Evolutionary conservation across 2,113 vertebrate genomes (phyloP).

Genomic region (Struthio camelus): DNA sequence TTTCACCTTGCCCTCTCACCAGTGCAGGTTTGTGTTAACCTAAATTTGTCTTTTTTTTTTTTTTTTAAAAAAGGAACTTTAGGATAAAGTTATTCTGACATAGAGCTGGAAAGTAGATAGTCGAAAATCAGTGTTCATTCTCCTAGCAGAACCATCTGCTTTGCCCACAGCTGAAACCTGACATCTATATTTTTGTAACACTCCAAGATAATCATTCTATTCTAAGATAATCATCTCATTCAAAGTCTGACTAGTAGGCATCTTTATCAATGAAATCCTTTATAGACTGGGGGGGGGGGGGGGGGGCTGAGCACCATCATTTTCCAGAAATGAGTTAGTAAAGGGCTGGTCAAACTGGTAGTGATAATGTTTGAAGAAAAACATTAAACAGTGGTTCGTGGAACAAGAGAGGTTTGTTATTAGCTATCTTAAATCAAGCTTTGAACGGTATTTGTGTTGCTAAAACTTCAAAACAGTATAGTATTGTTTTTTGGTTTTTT

Average conservation of each 20-base stretch:
- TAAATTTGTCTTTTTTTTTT: background rate
- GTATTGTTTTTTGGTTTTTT: background rate
- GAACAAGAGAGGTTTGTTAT: background rate
- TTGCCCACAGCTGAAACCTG: background rate
- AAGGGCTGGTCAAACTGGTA: background rate
- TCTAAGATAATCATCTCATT: background rate
- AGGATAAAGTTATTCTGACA: background rate
- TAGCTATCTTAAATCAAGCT: background rate
- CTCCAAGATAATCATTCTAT: background rate
- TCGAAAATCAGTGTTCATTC: background rate
- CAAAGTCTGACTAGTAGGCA: rapidly evolving
- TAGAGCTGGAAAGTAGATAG: background rate
- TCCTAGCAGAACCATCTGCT: background rate
- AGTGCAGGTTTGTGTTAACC: background rate
- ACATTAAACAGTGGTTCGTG: background rate
- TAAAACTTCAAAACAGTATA: background rate
- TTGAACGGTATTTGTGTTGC: background rate
- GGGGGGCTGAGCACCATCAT: background rate
- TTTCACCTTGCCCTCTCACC: background rate
- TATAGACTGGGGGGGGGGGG: background rate
- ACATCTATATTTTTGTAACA: background rate
- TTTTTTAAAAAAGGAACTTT: background rate
- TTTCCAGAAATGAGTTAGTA: background rate
- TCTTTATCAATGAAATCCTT: background rate
- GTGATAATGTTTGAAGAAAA: background rate